Base-by-base conservation (phyloP, 1,140 invertebrate genomes). In the Lepidurus apus region DNA sequence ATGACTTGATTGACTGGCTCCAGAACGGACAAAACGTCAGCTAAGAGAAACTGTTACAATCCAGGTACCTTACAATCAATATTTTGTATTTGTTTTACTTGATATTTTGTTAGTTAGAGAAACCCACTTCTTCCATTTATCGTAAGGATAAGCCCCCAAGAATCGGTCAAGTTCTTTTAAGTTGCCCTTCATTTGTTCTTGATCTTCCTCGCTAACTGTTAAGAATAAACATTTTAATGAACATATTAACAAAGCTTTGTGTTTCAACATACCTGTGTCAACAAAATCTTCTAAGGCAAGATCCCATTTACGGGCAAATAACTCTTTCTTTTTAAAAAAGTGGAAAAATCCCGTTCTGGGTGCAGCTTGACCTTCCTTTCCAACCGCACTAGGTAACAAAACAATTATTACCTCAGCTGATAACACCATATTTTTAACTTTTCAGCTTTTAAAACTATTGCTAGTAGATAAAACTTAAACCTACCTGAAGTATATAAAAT, bases 71-170 rank as follows among this genome's bases (percentile, higher is more conserved):
- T 76, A 76, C 6, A 80, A 73, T 80, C 65, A 79, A 13, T 9
- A 80, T 7, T 73, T 17, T 17, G 44, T 73, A 6, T 24, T 65
- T 53, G 65, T 34, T 74, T 83, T 85, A 87, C 90, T 87, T 81
- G 89, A 90, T 3, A 97, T 90, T 83, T 91, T 88, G 81, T 90
- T 90, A 6, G 93, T 92, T 17, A 99, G 86, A 42, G 91, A 87
- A 77, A 92, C 89, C 97, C 97, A 99, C 81, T 92, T 91, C 80
- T 92, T 90, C 84, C 91, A 94, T 79, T 91, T 91, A 80, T 97
- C 92, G 86, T 92, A 97, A 13, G 97, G 96, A 88, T 98, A 99
- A 6, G 93, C 89, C 13, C 93, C 97, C 65, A 99, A 85, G 85
- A 90, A 92, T 80, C 86, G 87, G 82, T 99, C 96, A 65, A 98